Conservation (phyloP, 2,888 invertebrate genomes). For the Trissolcus japonicus region DNA sequence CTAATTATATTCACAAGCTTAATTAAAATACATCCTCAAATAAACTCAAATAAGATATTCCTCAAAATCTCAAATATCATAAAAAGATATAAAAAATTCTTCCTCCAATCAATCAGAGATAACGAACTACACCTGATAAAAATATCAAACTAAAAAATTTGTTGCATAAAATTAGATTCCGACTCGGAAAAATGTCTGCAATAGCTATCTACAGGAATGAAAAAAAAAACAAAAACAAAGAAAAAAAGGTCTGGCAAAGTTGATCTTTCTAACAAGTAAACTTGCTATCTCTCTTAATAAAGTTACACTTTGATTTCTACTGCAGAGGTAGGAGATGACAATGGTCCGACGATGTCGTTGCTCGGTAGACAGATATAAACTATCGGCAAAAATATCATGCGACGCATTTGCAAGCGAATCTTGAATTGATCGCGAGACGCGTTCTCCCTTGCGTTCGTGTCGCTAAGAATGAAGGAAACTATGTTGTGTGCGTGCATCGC, state of each 20-base stretch:
- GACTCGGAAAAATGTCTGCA: too few species aligned
- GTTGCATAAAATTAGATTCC: too few species aligned
- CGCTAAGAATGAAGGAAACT: conserved; percentile 29
- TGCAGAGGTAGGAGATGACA: conserved; percentile 15
- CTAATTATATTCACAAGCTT: not conserved
- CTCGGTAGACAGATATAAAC: conserved; percentile 16
- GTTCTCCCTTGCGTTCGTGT: conserved; percentile 37
- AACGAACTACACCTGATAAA: too few species aligned
- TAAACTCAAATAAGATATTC: not conserved
- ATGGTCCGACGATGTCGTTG: conserved; percentile 12
- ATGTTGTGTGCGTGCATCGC: conserved; percentile 9
- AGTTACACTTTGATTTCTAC: not conserved
- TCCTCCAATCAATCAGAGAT: too few species aligned
- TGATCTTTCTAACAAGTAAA: not conserved
- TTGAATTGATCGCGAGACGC: conserved; percentile 39
- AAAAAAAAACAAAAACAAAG: too few species aligned
- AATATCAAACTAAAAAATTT: too few species aligned
- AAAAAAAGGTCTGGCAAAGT: too few species aligned
- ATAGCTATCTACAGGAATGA: too few species aligned
- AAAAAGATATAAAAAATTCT: too few species aligned
- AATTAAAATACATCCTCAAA: not conserved
- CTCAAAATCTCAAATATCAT: not conserved
- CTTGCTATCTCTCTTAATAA: conserved; percentile 3
- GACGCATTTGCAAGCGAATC: conserved; percentile 42
- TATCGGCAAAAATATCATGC: conserved; percentile 40